These are phyloP conservation scores for Todus mexicanus DNA, from an alignment of 2,797 vertebrate species.

Conservation along the genomic window DNA sequence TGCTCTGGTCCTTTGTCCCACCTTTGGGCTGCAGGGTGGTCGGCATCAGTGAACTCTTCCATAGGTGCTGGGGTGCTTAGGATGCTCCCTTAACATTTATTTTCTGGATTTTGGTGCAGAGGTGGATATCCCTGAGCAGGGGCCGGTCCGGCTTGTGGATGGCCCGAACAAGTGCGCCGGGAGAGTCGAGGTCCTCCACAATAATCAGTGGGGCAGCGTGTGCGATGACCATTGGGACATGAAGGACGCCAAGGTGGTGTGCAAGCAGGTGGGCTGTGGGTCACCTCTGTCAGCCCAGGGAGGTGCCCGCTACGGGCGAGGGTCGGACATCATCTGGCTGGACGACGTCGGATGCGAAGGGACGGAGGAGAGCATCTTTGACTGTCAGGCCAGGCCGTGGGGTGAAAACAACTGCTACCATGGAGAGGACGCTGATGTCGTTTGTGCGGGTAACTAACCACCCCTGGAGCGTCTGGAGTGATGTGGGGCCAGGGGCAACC, in stretches of 20 bases:
- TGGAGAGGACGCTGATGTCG: background rate
- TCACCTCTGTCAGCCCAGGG: background rate
- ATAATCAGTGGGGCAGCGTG: constrained; percentile 33
- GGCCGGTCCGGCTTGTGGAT: background rate
- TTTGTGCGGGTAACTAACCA: background rate
- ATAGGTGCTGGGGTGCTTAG: background rate
- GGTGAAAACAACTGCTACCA: constrained; percentile 16
- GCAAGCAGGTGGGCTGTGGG: constrained; percentile 31
- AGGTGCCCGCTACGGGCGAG: background rate
- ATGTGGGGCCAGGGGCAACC: too few relatives aligned
- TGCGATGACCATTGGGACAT: constrained; percentile 49
- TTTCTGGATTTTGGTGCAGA: background rate
- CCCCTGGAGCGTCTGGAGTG: background rate
- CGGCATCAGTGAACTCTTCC: background rate
- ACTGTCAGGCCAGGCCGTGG: background rate
- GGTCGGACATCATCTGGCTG: background rate
- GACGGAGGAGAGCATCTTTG: background rate
- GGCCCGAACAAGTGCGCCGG: constrained; percentile 15
- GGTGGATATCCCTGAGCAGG: background rate
- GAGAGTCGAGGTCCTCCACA: constrained; percentile 16
- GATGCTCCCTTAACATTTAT: background rate
- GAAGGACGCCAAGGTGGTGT: background rate
- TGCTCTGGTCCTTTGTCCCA: background rate
- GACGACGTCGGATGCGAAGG: background rate
- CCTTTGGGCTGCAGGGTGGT: background rate